Percentiles rank a stretch among this genome's conserved stretches.
These are phyloP conservation scores for Conger conger DNA, from an alignment of 2,113 vertebrate species.

Conservation along the genomic window DNA sequence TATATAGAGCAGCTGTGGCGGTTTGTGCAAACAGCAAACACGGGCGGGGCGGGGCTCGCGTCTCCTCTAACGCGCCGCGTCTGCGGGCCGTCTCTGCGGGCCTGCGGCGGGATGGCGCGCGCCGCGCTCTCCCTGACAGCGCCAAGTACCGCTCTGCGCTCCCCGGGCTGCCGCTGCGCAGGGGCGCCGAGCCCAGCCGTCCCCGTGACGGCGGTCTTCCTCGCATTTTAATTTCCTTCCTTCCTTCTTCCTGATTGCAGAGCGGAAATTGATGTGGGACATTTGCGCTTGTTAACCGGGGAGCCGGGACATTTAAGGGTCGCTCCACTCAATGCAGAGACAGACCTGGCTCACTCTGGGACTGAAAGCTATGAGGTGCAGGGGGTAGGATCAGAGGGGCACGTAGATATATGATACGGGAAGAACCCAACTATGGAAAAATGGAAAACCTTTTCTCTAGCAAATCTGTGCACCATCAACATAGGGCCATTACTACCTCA, in stretches of 20 bases:
- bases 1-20: constrained; percentile 56
- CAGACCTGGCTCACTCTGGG: not conserved
- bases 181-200: too few relatives aligned
- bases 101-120: too few relatives aligned
- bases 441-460: not conserved
- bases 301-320: not conserved
- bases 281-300: not conserved
- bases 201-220: not conserved
- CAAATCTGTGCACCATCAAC: not conserved
- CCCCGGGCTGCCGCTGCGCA: not conserved
- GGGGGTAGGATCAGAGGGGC: not conserved
- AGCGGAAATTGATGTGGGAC: not conserved
- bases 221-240: not conserved
- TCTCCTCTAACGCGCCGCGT: constrained; percentile 55
- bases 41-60: constrained; percentile 12
- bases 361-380: not conserved
- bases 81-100: not conserved
- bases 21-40: constrained; percentile 60
- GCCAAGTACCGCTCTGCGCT: not conserved
- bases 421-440: too few relatives aligned
- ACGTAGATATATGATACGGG: not conserved
- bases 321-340: not conserved
- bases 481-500: not conserved
- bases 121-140: not conserved
- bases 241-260: not conserved